Evolutionary conservation across 2,113 vertebrate species (phyloP).

Genomic region (Pollimyrus isidori): DNA sequence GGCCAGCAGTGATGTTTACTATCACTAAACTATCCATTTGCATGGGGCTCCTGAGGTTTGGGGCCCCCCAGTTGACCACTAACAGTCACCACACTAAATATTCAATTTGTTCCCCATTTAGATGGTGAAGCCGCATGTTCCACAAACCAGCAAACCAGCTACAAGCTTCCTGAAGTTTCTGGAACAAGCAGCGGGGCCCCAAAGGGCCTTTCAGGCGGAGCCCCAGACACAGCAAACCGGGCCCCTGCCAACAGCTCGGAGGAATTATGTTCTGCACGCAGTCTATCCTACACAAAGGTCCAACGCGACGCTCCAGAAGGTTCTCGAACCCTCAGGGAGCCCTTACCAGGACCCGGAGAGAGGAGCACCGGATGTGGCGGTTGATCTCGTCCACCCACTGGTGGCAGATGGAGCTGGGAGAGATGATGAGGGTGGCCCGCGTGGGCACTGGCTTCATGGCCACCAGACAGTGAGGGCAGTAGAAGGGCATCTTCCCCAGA

Average conservation of each 20-base stretch:
- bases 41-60: neutral
- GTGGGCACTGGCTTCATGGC: constrained; percentile 91
- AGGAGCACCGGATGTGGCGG: constrained; percentile 82
- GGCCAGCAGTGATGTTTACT: neutral
- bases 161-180: neutral
- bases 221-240: neutral
- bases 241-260: too few relatives aligned
- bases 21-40: neutral
- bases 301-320: neutral
- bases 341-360: constrained; percentile 82
- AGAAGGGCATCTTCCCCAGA: constrained; percentile 79
- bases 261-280: too few relatives aligned
- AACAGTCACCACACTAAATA: neutral
- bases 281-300: too few relatives aligned
- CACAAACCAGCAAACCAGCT: neutral
- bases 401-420: constrained; percentile 94
- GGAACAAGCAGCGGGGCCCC: neutral
- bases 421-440: constrained; percentile 92
- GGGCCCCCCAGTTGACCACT: neutral
- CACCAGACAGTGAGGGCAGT: constrained; percentile 94
- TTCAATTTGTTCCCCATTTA: neutral
- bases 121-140: neutral
- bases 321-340: neutral
- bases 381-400: constrained; percentile 99
- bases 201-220: neutral